Base-by-base conservation (phyloP, 2,113 vertebrate genomes). In the Cricetomys ansorgei region DNA sequence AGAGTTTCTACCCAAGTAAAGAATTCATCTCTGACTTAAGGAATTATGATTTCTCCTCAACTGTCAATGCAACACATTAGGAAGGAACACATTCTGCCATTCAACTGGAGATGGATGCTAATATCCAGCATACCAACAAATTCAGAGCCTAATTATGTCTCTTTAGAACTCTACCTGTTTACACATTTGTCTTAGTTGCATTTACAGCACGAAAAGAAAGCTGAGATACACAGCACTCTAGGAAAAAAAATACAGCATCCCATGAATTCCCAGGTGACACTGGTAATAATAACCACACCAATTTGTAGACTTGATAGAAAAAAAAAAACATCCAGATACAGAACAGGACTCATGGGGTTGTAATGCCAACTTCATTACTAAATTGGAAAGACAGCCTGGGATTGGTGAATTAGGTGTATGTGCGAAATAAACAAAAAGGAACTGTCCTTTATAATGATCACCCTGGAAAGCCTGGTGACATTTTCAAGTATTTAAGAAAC, bases 191-290 rank as follows among this genome's bases (percentile, higher is more conserved):
- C 98, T 99, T 98, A 99, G 98, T 97, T 98, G 98, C 98, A 98
- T 98, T 99, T 99, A 99, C 98, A 98, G 99, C 99, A 99, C 99
- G 99, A 98, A 99, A 98, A 98, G 98, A 99, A 98, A 98, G 98
- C 98, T 88, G 98, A 98, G 98, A 98, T 94, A 96, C 97, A 97
- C 8, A 92, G 59, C 94, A 98, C 59, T 92, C 84, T 95, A 4
- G 96, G 69, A 69, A 95, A 86, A 75, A 97, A 84, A 97, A 94
- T 5, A 37, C 4, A 87, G 29, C 21, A 50, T 64, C 88, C 88
- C 88, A 92, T 70, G 65, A 93, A 91, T 17, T 77, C 81, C 53
- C 81, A 86, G 73, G 67, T 93, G 43, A 53, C 17, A 86, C 1
- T 88, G 43, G 72, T 25, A 27, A 76, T 25, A 27, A 57, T 19